These are phyloP conservation scores for Ptychodera flava DNA, from an alignment of 35 echinoderm and acorn worm species.

Conservation along the genomic window DNA sequence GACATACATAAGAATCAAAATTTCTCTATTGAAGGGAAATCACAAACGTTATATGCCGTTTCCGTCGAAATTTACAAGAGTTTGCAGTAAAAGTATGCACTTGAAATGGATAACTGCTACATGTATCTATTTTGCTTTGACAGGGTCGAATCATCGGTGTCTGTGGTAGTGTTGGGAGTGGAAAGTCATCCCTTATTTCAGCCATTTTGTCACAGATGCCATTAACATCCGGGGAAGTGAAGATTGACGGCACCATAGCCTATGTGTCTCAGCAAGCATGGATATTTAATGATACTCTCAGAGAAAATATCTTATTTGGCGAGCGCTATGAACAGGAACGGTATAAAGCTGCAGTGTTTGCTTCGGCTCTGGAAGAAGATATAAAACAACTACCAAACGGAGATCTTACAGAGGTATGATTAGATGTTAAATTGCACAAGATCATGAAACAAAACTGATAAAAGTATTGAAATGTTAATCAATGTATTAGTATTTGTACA, in stretches of 20 bases:
- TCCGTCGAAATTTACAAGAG: no score
- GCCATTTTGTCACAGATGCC: constrained; percentile 84
- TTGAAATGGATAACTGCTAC: no score
- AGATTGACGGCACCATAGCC: constrained; percentile 53
- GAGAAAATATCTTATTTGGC: constrained; percentile 94
- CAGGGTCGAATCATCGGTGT: no score
- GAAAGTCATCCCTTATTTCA: constrained; percentile 81
- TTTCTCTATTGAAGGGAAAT: no score
- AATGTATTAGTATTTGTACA: not conserved
- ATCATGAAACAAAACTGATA: not conserved
- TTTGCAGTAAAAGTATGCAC: no score
- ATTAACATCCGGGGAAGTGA: constrained; percentile 50
- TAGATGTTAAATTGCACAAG: not conserved
- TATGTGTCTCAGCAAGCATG: constrained; percentile 93
- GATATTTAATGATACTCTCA: constrained; percentile 92
- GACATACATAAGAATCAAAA: no score
- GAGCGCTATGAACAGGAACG: constrained; percentile 57
- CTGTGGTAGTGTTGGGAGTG: no score
- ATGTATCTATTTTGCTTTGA: no score
- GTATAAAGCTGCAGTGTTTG: constrained; percentile 50
- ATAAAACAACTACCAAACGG: constrained; percentile 74
- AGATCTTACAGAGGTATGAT: constrained; percentile 80
- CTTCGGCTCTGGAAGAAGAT: constrained; percentile 63
- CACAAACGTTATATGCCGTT: no score
- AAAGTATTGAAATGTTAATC: not conserved